These are phyloP conservation scores for Plagodis dolabraria DNA, from an alignment of 2,888 invertebrate genomes.

Conservation along the genomic window DNA sequence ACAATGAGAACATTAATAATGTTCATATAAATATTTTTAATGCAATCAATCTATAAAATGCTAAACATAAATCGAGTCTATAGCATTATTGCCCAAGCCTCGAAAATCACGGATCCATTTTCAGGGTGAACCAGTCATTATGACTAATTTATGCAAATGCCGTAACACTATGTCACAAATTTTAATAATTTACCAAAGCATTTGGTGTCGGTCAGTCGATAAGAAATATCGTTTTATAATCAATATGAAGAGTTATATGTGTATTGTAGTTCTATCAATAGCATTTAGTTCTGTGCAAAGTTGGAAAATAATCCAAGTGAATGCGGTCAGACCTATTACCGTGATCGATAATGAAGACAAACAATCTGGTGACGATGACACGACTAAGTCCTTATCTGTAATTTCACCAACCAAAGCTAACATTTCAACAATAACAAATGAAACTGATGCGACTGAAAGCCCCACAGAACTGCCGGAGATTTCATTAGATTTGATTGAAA, in stretches of 20 bases:
- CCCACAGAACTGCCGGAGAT: background rate
- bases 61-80: constrained; percentile 14
- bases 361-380: constrained; percentile 5
- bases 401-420: background rate
- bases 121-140: constrained; percentile 63
- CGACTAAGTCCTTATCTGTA: background rate
- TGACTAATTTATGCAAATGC: constrained; percentile 51
- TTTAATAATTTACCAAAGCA: constrained; percentile 37
- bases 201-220: constrained; percentile 35
- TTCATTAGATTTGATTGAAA: background rate
- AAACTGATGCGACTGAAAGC: constrained; percentile 2
- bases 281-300: constrained; percentile 31
- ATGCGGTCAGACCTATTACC: constrained; percentile 8
- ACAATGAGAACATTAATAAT: constrained; percentile 2
- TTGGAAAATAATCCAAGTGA: constrained; percentile 29
- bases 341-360: constrained; percentile 9
- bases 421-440: background rate
- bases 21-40: constrained; percentile 1
- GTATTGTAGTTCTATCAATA: constrained; percentile 29
- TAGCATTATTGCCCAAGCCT: constrained; percentile 24
- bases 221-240: constrained; percentile 25
- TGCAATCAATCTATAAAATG: constrained; percentile 23
- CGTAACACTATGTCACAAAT: constrained; percentile 41
- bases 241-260: constrained; percentile 28
- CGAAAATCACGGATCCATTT: constrained; percentile 37